These are phyloP conservation scores for Sander lucioperca DNA, from an alignment of 2,113 vertebrate genomes.

Conservation along the genomic window DNA sequence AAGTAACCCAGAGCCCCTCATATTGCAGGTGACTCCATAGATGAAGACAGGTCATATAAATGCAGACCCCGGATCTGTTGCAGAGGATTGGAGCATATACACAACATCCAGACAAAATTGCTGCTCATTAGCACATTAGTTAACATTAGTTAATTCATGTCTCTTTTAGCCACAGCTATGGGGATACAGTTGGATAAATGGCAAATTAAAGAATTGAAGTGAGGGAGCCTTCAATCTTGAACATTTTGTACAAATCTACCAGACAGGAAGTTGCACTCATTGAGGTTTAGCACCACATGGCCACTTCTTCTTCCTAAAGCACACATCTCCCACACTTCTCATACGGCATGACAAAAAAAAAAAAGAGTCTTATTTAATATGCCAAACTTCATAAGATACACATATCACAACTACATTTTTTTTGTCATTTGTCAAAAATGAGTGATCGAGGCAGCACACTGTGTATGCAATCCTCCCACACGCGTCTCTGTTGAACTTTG, in stretches of 20 bases:
- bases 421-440: conserved; percentile 54
- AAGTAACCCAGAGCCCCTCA: not conserved
- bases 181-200: conserved; percentile 2
- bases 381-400: conserved; percentile 31
- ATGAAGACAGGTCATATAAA: conserved; percentile 11
- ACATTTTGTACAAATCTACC: conserved; percentile 39
- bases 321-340: conserved; percentile 45
- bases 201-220: not conserved
- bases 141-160: not conserved
- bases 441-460: conserved; percentile 44
- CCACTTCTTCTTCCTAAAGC: conserved; percentile 48
- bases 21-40: not conserved
- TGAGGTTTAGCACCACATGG: conserved; percentile 39
- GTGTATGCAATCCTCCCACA: conserved; percentile 60
- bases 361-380: conserved; percentile 45
- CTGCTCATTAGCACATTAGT: conserved; percentile 3
- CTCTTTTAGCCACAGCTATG: conserved; percentile 11
- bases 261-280: conserved; percentile 57
- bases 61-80: not conserved
- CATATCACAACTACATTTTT: conserved; percentile 3
- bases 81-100: conserved; percentile 5
- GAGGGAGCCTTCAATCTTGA: not conserved
- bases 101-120: not conserved
- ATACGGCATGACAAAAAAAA: conserved; percentile 20
- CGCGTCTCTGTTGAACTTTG: conserved; percentile 42